Conservation (phyloP, 2,113 vertebrate genomes). For the Xiphophorus couchianus region DNA sequence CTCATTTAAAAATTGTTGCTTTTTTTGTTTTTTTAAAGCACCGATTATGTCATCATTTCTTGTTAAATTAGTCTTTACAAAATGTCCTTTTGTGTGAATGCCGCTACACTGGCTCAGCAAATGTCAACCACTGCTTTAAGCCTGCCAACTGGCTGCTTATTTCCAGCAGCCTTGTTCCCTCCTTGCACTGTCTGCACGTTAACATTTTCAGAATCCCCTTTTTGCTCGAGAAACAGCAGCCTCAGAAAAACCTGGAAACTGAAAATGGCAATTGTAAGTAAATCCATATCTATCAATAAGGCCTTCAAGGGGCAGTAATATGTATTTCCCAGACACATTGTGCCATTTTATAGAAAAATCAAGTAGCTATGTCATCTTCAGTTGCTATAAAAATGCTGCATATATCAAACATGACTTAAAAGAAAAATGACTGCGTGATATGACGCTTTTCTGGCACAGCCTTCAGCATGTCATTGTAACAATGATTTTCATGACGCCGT, state of each 20-base stretch:
- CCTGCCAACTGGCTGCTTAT: slow-evolving; percentile 9
- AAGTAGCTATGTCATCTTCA: too few relatives aligned
- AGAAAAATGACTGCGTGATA: too few relatives aligned
- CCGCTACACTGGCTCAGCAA: background rate
- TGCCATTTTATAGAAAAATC: too few relatives aligned
- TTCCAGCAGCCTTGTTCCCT: background rate
- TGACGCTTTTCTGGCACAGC: too few relatives aligned
- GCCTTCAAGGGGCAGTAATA: background rate
- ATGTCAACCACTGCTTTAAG: background rate
- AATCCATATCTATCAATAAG: background rate
- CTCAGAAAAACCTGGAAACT: background rate
- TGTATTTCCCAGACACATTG: too few relatives aligned
- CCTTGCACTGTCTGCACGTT: background rate
- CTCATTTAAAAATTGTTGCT: background rate
- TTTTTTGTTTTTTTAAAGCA: background rate
- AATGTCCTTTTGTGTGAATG: background rate
- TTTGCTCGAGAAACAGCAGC: background rate
- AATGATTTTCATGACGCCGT: too few relatives aligned
- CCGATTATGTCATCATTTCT: background rate
- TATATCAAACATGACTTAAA: too few relatives aligned
- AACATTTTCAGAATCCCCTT: background rate
- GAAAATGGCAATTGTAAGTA: background rate
- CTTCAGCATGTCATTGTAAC: too few relatives aligned
- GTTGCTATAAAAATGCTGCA: too few relatives aligned
- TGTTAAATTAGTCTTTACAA: background rate